phyloP scores from a whole-genome alignment of 2,113 vertebrate species.

The Pionites leucogaster region DNA sequence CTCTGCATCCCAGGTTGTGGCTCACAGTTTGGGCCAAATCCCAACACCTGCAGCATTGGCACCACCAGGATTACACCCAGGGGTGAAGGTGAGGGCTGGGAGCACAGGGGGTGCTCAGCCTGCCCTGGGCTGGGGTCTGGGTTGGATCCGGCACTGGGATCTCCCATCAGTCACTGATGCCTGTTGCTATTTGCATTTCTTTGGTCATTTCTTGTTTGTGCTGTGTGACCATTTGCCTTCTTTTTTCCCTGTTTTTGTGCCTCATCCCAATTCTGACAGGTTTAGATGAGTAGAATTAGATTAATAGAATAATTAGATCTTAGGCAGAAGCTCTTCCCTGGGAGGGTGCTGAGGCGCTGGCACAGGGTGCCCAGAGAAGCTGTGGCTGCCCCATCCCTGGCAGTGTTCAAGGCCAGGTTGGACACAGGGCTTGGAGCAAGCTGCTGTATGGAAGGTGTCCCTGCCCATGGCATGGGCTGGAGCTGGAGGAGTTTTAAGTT shows the following conservation, averaged over 20 bases:
- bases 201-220: neutral
- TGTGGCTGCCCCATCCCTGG: neutral
- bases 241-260: neutral
- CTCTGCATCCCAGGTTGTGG: neutral
- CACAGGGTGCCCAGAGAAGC: neutral
- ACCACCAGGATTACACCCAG: accelerated
- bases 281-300: neutral
- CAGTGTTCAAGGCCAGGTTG: too few relatives aligned
- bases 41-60: neutral
- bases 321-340: neutral
- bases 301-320: neutral
- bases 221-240: accelerated
- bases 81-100: neutral
- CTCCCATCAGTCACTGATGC: accelerated
- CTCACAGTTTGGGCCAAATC: neutral
- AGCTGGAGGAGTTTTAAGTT: neutral
- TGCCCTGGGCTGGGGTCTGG: neutral
- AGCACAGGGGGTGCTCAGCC: neutral
- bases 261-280: neutral
- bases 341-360: neutral
- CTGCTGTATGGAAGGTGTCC: too few relatives aligned
- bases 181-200: neutral
- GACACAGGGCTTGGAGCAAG: too few relatives aligned
- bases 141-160: neutral
- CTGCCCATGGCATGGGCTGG: accelerated